Evolutionary conservation across 2,113 vertebrate species (phyloP).

Genomic region (Pitta sordida): DNA sequence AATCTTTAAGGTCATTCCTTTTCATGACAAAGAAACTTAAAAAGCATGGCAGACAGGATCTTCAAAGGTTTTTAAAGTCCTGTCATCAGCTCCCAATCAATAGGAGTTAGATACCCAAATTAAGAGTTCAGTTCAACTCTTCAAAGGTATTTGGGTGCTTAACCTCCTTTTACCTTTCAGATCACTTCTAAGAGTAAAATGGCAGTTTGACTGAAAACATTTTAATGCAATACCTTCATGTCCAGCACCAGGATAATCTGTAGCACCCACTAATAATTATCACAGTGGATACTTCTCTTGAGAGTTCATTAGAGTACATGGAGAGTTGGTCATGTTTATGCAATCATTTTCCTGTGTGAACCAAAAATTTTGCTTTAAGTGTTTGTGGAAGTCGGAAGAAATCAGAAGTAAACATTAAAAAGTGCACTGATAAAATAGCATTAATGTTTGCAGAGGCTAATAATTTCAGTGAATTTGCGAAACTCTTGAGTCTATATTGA

Average conservation of each 20-base stretch:
- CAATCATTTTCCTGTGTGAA: neutral
- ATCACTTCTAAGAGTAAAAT: neutral
- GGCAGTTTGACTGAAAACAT: neutral
- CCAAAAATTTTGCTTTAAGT: neutral
- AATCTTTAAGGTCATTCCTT: slow-evolving; percentile 43
- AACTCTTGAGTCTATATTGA: neutral
- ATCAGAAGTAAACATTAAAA: neutral
- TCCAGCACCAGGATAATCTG: neutral
- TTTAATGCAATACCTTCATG: neutral
- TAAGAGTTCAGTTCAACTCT: slow-evolving; percentile 36
- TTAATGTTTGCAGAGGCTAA: neutral
- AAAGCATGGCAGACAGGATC: slow-evolving; percentile 19
- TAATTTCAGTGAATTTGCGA: neutral
- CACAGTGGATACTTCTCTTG: neutral
- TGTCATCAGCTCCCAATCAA: slow-evolving; percentile 42
- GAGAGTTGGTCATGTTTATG: neutral
- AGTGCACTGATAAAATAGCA: neutral
- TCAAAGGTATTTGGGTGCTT: slow-evolving; percentile 38
- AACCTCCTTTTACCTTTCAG: slow-evolving; percentile 28
- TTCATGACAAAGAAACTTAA: slow-evolving; percentile 26
- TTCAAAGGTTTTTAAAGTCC: slow-evolving; percentile 41
- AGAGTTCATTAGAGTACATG: neutral
- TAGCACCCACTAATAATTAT: neutral
- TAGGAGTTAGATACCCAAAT: slow-evolving; percentile 41
- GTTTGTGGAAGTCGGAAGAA: neutral